phyloP scores from a whole-genome alignment of 2,888 invertebrate genomes.

The Andrena hattorfiana region DNA sequence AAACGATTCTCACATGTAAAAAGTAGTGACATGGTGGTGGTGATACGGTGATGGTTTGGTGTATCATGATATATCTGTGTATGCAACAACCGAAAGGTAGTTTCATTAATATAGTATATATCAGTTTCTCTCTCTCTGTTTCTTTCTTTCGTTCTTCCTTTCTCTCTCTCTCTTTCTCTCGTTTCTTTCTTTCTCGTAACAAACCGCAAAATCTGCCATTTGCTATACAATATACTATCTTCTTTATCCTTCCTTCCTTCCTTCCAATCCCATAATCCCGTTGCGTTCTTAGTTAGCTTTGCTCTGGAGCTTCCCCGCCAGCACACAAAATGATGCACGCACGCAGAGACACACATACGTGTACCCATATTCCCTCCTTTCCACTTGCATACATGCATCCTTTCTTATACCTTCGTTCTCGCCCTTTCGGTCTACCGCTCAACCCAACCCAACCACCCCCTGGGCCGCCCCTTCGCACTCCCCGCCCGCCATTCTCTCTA shows the following conservation, averaged over 20 bases:
- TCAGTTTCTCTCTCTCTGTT: not conserved
- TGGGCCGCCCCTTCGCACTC: not conserved
- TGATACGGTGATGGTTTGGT: conserved; percentile 24
- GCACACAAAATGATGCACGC: conserved; percentile 22
- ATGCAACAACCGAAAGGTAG: conserved; percentile 57
- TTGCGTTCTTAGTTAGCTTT: not conserved
- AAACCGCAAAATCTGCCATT: conserved; percentile 47
- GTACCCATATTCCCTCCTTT: conserved; percentile 28
- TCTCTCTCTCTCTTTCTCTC: not conserved
- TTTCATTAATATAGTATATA: conserved; percentile 49
- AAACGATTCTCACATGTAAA: conserved; percentile 61
- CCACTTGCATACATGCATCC: conserved; percentile 27
- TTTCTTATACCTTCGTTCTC: conserved; percentile 24
- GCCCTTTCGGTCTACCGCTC: no score
- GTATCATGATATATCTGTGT: conserved; percentile 30
- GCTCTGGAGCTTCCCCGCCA: conserved; percentile 21
- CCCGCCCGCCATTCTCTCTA: not conserved
- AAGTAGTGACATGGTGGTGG: conserved; percentile 54
- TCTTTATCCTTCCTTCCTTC: conserved; percentile 15
- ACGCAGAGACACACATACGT: conserved; percentile 12
- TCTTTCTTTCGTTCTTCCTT: conserved; percentile 1
- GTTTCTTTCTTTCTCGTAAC: not conserved
- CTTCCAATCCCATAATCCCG: not conserved
- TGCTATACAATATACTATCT: conserved; percentile 20
- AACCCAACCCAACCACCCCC: no score